Conservation (phyloP, 2,797 vertebrate genomes). For the Sebastes glaucus region DNA sequence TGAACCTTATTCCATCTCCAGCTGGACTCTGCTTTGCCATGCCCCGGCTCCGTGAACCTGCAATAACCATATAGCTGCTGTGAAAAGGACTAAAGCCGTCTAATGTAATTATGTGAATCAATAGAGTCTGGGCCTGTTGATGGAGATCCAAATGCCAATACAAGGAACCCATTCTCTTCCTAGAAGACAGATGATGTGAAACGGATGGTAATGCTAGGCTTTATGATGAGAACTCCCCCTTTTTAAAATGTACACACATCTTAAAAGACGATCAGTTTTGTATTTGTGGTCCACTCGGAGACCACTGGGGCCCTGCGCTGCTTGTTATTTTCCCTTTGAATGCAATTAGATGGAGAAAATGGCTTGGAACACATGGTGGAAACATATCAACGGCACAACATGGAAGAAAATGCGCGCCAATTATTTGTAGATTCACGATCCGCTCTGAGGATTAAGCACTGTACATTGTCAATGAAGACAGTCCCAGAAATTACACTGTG, state of each 20-base stretch:
- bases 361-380: slow-evolving; percentile 65
- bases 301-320: slow-evolving; percentile 33
- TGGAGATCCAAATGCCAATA: slow-evolving; percentile 46
- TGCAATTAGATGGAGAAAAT: slow-evolving; percentile 58
- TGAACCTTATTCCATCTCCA: slow-evolving; percentile 22
- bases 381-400: slow-evolving; percentile 59
- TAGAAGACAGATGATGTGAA: slow-evolving; percentile 58
- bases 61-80: slow-evolving; percentile 35
- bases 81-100: slow-evolving; percentile 49
- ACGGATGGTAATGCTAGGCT: slow-evolving; percentile 29
- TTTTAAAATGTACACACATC: slow-evolving; percentile 45
- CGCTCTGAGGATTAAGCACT: slow-evolving; percentile 42
- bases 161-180: slow-evolving; percentile 35
- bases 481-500: slow-evolving; percentile 35
- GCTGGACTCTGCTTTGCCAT: slow-evolving; percentile 42
- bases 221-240: slow-evolving; percentile 16
- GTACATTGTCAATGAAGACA: slow-evolving; percentile 37
- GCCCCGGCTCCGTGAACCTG: slow-evolving; percentile 11
- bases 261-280: slow-evolving; percentile 51
- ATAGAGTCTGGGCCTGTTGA: slow-evolving; percentile 34
- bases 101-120: slow-evolving; percentile 63
- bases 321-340: slow-evolving; percentile 61
- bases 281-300: slow-evolving; percentile 48
- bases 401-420: slow-evolving; percentile 40
- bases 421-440: slow-evolving; percentile 51